Evolutionary conservation across 2,888 invertebrate species (phyloP).

Genomic region (Cylloceria caligata): DNA sequence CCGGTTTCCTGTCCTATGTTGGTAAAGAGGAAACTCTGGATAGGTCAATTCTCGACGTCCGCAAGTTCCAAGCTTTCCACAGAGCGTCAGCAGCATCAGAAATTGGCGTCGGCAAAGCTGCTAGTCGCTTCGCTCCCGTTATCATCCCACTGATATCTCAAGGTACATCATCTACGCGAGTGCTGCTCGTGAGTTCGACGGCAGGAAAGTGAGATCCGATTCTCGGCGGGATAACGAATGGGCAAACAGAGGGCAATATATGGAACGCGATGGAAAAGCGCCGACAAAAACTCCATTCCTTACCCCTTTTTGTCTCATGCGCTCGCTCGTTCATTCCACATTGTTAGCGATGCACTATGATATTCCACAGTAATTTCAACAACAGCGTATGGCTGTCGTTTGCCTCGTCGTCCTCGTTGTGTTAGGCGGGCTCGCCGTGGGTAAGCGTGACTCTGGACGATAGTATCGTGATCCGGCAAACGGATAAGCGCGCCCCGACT

Average conservation of each 20-base stretch:
- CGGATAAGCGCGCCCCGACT: constrained; percentile 78
- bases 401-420: constrained; percentile 62
- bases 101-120: constrained; percentile 66
- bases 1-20: constrained; percentile 70
- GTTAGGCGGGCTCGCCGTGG: constrained; percentile 73
- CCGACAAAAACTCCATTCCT: constrained; percentile 5
- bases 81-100: constrained; percentile 50
- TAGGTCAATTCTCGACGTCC: constrained; percentile 55
- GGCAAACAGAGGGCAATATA: constrained; percentile 48
- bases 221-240: constrained; percentile 70
- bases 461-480: constrained; percentile 80
- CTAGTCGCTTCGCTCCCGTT: constrained; percentile 33
- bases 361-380: constrained; percentile 73
- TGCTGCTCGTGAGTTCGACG: constrained; percentile 49
- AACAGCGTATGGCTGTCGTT: constrained; percentile 36
- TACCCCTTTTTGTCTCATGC: constrained; percentile 8
- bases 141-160: constrained; percentile 28
- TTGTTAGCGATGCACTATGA: constrained; percentile 41
- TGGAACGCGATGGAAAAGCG: neutral
- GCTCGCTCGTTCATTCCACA: constrained; percentile 75
- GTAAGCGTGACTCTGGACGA: constrained; percentile 81
- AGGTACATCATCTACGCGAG: constrained; percentile 9
- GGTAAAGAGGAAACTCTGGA: constrained; percentile 76
- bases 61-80: constrained; percentile 44
- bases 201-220: constrained; percentile 71